These are phyloP conservation scores for Metopia argyrocephala DNA, from an alignment of 2,888 invertebrate species.

Conservation along the genomic window DNA sequence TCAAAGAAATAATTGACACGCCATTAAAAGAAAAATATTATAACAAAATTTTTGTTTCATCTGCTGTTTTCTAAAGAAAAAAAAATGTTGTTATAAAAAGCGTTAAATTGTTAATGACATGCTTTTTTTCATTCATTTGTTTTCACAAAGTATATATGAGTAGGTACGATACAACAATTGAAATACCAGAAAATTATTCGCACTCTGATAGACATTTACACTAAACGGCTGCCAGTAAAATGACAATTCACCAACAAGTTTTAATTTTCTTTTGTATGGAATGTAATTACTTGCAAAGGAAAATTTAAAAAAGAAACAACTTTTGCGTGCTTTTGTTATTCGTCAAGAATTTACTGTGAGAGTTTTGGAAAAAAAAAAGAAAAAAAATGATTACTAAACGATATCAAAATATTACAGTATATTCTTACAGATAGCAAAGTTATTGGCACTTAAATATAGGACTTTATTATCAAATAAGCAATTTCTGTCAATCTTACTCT, in stretches of 20 bases:
- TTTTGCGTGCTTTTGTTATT: constrained; percentile 47
- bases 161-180: not conserved
- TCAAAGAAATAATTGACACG: constrained; percentile 39
- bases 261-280: not conserved
- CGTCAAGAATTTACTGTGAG: not conserved
- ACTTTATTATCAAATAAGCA: too few species aligned
- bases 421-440: too few species aligned
- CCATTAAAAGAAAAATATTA: constrained; percentile 18
- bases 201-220: not conserved
- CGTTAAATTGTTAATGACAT: constrained; percentile 58
- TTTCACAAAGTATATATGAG: not conserved
- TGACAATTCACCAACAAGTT: constrained; percentile 22
- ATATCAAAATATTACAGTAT: too few species aligned
- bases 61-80: constrained; percentile 18
- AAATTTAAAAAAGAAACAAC: too few species aligned
- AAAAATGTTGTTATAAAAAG: constrained; percentile 36
- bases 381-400: not conserved
- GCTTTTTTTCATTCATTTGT: constrained; percentile 40
- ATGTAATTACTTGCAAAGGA: constrained; percentile 27
- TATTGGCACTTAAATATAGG: too few species aligned
- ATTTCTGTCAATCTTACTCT: too few species aligned
- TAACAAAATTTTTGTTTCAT: not conserved
- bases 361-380: not conserved
- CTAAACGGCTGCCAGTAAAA: not conserved
- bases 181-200: not conserved